A percentile compares a stretch with the other conserved stretches of the same genome.
Evolutionary conservation across 2,113 vertebrate genomes (phyloP).

Genomic region (Leptocoma aspasia): DNA sequence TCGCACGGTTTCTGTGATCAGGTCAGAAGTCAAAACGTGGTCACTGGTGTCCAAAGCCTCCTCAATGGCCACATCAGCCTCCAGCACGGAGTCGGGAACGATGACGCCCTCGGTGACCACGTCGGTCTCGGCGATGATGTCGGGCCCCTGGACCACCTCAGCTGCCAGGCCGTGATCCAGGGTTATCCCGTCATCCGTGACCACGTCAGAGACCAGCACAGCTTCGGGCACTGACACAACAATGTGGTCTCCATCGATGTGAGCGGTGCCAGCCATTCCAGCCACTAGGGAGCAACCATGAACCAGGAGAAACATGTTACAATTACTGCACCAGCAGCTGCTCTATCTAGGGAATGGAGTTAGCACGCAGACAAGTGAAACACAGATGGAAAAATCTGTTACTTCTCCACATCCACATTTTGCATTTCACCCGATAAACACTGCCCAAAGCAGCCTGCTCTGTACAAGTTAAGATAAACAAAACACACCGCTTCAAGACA

Average conservation of each 20-base stretch:
- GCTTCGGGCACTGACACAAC: conserved; percentile 97
- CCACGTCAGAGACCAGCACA: conserved; percentile 94
- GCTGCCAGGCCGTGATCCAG: conserved; percentile 90
- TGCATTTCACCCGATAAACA: background rate
- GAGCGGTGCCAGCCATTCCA: conserved; percentile 96
- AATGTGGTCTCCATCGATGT: conserved; percentile 97
- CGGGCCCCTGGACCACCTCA: conserved; percentile 89
- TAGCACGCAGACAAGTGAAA: background rate
- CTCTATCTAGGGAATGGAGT: background rate
- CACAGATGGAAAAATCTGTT: background rate
- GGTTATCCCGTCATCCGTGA: conserved; percentile 93
- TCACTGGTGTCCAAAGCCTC: conserved; percentile 85
- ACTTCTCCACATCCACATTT: background rate
- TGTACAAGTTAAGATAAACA: background rate
- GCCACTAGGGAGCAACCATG: conserved; percentile 78
- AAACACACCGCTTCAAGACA: background rate
- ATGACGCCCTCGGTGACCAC: conserved; percentile 88
- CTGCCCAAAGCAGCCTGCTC: background rate
- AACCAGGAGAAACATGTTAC: conserved; percentile 51
- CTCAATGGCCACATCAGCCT: conserved; percentile 91
- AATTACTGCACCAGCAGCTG: background rate
- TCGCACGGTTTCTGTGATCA: conserved; percentile 80
- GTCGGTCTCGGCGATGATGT: conserved; percentile 83
- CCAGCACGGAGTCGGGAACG: conserved; percentile 87
- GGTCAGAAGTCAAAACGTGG: conserved; percentile 86